phyloP scores from a whole-genome alignment of 2,113 vertebrate species.

The Gnathonemus longibarbis region DNA sequence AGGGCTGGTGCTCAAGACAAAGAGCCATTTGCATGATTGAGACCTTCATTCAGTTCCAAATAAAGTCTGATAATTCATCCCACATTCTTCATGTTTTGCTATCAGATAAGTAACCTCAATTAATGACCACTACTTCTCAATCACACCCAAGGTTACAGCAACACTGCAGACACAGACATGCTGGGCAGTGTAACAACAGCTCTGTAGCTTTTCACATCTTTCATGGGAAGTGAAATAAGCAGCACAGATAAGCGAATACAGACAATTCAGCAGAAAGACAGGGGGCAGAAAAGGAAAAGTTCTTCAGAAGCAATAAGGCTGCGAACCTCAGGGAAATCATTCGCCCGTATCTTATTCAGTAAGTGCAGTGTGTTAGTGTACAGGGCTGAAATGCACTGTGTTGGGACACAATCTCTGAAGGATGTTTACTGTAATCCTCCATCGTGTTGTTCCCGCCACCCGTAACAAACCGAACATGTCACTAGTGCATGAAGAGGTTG shows the following conservation, averaged over 20 bases:
- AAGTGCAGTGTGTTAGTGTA: neutral
- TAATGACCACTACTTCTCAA: neutral
- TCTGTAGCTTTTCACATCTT: neutral
- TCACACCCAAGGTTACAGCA: neutral
- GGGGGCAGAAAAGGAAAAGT: neutral
- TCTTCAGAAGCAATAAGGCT: neutral
- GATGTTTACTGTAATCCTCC: neutral
- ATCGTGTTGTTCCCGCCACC: neutral
- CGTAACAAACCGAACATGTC: neutral
- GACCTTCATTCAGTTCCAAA: neutral
- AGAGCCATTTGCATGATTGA: neutral
- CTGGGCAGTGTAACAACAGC: neutral
- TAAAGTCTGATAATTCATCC: neutral
- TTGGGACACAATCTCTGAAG: neutral
- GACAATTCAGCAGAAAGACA: neutral
- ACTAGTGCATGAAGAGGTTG: neutral
- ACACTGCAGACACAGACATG: neutral
- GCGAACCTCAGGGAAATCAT: neutral
- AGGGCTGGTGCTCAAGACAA: neutral
- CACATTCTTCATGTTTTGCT: neutral
- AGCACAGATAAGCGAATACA: neutral
- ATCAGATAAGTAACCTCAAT: neutral
- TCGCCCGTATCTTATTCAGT: neutral
- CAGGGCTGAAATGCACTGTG: neutral
- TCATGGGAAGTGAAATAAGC: conserved; percentile 3